These are phyloP conservation scores for Catharus ustulatus DNA, from an alignment of 2,797 vertebrate species.

Conservation along the genomic window DNA sequence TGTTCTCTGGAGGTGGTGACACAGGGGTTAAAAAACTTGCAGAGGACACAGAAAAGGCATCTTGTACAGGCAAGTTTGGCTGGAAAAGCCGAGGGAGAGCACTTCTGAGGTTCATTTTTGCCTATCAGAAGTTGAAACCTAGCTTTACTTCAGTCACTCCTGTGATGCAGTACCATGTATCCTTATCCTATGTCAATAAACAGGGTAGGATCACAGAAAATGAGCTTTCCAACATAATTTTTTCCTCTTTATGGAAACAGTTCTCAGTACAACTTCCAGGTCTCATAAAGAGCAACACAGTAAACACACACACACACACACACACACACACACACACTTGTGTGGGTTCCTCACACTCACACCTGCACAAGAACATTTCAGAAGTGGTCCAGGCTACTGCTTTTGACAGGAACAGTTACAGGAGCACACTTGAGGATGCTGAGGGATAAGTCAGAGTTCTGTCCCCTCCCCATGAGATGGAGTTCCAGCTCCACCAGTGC, in stretches of 20 bases:
- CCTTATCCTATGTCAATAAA: not conserved
- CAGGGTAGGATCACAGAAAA: not conserved
- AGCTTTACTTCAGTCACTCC: not conserved
- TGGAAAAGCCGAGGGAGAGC: not conserved
- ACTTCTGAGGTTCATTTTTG: not conserved
- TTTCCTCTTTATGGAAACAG: not conserved
- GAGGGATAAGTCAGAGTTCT: not conserved
- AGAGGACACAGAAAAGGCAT: not conserved
- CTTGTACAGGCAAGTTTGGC: not conserved
- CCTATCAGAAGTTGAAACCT: not conserved
- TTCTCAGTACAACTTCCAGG: not conserved
- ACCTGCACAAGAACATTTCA: not conserved
- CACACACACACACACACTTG: accelerated
- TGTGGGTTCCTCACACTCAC: not conserved
- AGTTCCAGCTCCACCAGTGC: not conserved
- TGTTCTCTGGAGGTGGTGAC: not conserved
- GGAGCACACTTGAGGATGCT: not conserved
- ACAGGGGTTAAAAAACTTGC: not conserved
- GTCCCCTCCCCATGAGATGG: not conserved
- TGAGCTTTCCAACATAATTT: not conserved
- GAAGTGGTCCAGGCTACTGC: accelerated
- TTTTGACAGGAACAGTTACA: accelerated
- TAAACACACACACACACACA: too few species aligned
- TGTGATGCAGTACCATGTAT: accelerated
- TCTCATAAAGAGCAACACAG: not conserved